Conservation (phyloP, 2,797 vertebrate genomes). For the Takifugu ocellatus region DNA sequence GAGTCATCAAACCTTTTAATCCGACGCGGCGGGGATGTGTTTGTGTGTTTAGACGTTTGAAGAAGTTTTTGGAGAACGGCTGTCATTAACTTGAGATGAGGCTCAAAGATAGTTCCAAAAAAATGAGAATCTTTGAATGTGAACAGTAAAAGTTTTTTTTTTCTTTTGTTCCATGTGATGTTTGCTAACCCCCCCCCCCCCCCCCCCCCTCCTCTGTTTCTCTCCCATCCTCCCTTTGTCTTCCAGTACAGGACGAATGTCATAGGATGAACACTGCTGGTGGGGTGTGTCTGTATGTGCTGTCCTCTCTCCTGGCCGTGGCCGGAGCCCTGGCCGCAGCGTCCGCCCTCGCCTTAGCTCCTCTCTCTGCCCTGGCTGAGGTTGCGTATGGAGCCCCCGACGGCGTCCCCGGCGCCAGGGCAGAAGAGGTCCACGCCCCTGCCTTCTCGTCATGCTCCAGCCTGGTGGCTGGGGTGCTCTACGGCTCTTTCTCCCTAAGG, state of each 20-base stretch:
- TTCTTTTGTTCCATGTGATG: neutral
- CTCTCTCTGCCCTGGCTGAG: conserved; percentile 65
- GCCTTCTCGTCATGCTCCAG: conserved; percentile 84
- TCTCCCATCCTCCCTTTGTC: conserved; percentile 22
- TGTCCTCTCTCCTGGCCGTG: conserved; percentile 92
- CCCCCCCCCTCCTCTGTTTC: neutral
- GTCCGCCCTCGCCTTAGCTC: conserved; percentile 65
- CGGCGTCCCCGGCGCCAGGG: conserved; percentile 49
- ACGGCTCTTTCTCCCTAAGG: conserved; percentile 97
- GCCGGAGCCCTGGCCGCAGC: conserved; percentile 78
- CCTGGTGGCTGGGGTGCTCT: conserved; percentile 93
- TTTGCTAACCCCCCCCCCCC: conserved; percentile 14
- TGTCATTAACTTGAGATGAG: conserved; percentile 17
- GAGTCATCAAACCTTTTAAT: conserved; percentile 73
- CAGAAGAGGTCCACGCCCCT: conserved; percentile 50
- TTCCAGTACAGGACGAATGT: conserved; percentile 88
- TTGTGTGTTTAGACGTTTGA: conserved; percentile 40
- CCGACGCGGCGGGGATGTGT: conserved; percentile 62
- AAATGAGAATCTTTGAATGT: conserved; percentile 5
- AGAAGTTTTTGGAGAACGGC: conserved; percentile 26
- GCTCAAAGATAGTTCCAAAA: conserved; percentile 11
- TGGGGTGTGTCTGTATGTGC: conserved; percentile 99
- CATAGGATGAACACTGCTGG: conserved; percentile 99
- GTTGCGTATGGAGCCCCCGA: conserved; percentile 56
- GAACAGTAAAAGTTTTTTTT: conserved; percentile 3